These are phyloP conservation scores for Allolobophora icterica DNA, from an alignment of 2,888 invertebrate genomes.

Conservation along the genomic window DNA sequence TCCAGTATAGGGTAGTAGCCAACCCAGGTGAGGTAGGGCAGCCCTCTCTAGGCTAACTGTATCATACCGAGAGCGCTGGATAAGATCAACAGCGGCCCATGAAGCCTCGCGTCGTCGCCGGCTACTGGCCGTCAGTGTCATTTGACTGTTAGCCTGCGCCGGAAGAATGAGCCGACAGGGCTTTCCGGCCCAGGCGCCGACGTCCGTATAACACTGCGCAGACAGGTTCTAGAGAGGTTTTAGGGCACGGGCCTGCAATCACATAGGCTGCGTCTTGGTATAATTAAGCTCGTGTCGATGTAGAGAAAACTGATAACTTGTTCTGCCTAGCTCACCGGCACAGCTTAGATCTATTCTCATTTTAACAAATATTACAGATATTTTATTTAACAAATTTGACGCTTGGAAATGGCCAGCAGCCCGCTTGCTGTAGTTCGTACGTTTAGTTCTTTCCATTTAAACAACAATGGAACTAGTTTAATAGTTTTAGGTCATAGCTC, in stretches of 20 bases:
- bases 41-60: not conserved
- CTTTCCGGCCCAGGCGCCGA: not conserved
- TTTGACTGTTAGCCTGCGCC: not conserved
- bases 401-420: not conserved
- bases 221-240: not conserved
- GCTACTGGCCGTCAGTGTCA: not conserved
- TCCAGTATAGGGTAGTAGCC: not conserved
- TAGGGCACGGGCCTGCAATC: conserved; percentile 10
- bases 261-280: conserved; percentile 6
- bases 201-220: not conserved
- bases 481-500: not conserved
- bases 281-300: conserved; percentile 10
- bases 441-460: not conserved
- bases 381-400: not conserved
- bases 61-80: not conserved
- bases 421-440: not conserved
- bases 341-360: not conserved
- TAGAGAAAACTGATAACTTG: conserved; percentile 1
- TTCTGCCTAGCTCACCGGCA: not conserved
- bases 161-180: not conserved
- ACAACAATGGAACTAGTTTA: not conserved
- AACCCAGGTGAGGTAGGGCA: not conserved
- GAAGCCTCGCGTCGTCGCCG: not conserved
- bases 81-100: not conserved
- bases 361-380: not conserved